Conservation (phyloP, 2,888 invertebrate genomes). For the Chrysodeixis includens region DNA sequence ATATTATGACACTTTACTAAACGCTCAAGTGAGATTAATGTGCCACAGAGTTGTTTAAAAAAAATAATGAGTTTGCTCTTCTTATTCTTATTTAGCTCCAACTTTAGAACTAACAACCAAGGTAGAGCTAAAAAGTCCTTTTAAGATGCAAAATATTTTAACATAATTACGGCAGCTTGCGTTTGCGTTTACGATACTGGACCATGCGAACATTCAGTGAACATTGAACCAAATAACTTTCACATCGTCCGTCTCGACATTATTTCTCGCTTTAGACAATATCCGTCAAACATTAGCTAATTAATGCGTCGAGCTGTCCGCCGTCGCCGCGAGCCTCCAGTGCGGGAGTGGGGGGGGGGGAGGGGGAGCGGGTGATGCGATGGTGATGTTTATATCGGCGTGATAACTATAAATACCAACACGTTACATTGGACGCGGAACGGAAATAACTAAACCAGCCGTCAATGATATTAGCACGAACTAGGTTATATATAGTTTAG, state of each 20-base stretch:
- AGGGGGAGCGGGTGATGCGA: neutral
- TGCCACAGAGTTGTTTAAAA: too few species aligned
- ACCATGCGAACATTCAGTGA: neutral
- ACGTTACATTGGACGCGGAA: constrained; percentile 27
- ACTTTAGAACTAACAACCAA: neutral
- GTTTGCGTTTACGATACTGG: neutral
- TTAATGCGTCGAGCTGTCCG: constrained; percentile 36
- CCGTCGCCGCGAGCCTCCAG: constrained; percentile 6
- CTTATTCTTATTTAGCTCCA: too few species aligned
- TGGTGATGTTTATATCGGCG: constrained; percentile 35
- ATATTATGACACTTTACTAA: neutral
- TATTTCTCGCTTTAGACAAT: constrained; percentile 25
- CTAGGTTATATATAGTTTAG: constrained; percentile 27
- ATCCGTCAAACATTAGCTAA: constrained; percentile 40
- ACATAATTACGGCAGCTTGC: too few species aligned
- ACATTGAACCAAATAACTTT: constrained; percentile 20
- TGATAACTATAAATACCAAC: constrained; percentile 46
- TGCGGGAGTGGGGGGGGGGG: neutral
- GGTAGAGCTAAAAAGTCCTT: neutral
- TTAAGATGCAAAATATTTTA: neutral
- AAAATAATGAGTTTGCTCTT: too few species aligned
- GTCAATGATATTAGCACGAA: constrained; percentile 27
- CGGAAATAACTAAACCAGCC: constrained; percentile 47
- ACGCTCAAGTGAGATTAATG: too few species aligned
- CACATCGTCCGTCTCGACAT: constrained; percentile 26